Evolutionary conservation across 2,888 invertebrate species (phyloP), one percentile per base, ranked within the genome.

Genomic region (Noctua janthe): DNA sequence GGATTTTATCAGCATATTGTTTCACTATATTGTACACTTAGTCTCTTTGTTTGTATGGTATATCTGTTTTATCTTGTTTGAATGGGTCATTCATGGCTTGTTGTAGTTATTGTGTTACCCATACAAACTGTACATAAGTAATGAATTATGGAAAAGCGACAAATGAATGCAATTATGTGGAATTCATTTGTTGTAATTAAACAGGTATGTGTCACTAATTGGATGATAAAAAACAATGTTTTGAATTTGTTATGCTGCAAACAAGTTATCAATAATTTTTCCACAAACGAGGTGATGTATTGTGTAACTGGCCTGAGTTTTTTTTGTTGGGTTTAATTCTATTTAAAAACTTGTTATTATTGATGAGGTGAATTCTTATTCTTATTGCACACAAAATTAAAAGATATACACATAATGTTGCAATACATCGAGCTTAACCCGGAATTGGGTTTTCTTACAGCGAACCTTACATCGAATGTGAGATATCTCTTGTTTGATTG

Each of bases 51-150:
- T 73, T 64, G 20, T 59, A 67, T 74, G 47, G 15, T 59, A 54
- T 51, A 75, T 75, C 78, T 35, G 74, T 43, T 78, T 82, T 85
- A 84, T 84, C 82, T 84, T 71, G 54, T 71, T 74, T 81, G 74
- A 80, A 82, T 85, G 64, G 78, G 71, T 70, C 76, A 87, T 86
- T 83, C 88, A 85, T 71, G 47, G 80, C 66, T 84, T 84, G 83
- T 85, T 87, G 87, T 69, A 85, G 71, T 82, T 71, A 81, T 71
- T 82, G 74, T 29, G 13, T n/a, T 43, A 29, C 29, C 70, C 72
- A 82, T 74, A 79, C 66, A 79, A n/a, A 70, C 17, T n/a, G 39
- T n/a, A 62, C 17, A 39, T 11, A 64, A 39, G 8, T 74, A 74
- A 77, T 83, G 54, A 80, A 80, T 86, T 77, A 86, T 85, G 70